Percentiles rank a stretch among this genome's conserved stretches.
Evolutionary conservation across 2,797 vertebrate species (phyloP).

Genomic region (Sebastes trivittatus): DNA sequence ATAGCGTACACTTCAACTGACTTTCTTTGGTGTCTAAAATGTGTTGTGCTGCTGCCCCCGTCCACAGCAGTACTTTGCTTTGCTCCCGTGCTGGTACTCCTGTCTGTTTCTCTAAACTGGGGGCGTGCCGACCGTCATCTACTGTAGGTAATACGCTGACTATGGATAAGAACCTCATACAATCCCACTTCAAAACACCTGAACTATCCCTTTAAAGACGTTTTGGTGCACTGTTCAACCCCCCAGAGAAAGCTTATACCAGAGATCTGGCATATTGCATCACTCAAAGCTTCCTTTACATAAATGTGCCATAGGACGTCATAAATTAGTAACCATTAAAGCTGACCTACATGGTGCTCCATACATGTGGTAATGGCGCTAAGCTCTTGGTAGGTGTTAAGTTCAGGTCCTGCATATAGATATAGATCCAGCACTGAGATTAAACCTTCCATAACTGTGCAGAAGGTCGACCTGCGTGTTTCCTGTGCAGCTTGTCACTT

Average conservation of each 20-base stretch:
- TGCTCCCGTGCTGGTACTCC: no score
- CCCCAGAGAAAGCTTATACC: not conserved
- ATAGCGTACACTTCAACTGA: no score
- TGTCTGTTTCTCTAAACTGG: no score
- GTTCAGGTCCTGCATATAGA: not conserved
- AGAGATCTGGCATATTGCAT: not conserved
- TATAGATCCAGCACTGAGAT: rapidly evolving
- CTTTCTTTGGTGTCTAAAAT: no score
- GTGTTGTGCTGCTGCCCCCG: no score
- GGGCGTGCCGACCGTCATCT: no score
- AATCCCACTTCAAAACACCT: no score
- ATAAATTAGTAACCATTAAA: not conserved
- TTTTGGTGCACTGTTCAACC: not conserved
- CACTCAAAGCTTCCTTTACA: not conserved
- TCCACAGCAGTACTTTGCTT: no score
- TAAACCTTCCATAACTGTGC: not conserved
- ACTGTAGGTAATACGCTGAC: no score
- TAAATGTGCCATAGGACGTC: not conserved
- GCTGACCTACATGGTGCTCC: not conserved
- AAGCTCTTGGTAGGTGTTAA: not conserved
- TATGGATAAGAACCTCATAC: no score
- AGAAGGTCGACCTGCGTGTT: not conserved
- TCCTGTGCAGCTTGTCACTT: not conserved
- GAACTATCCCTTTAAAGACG: not conserved
- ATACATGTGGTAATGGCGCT: not conserved